phyloP scores from a whole-genome alignment of 2,888 invertebrate genomes.

The Tinea semifulvella region DNA sequence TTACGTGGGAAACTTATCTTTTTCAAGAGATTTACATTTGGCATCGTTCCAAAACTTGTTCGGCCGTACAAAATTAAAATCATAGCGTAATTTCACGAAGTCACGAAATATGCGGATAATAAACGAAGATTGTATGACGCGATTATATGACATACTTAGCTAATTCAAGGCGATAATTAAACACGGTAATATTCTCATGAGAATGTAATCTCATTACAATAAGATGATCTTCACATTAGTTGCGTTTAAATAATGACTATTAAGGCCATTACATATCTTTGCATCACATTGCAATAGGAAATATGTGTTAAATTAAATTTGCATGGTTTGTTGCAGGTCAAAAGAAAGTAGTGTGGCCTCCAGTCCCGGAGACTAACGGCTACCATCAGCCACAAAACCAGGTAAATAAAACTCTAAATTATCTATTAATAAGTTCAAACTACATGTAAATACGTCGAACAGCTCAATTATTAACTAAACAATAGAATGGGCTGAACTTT shows the following conservation, averaged over 20 bases:
- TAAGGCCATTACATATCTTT: background rate
- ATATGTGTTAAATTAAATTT: background rate
- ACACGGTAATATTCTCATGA: background rate
- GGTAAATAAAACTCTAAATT: background rate
- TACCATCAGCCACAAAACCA: conserved; percentile 63
- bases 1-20: conserved; percentile 24
- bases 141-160: background rate
- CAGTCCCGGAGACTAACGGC: conserved; percentile 74
- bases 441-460: background rate
- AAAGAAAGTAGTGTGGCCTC: conserved; percentile 90
- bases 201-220: conserved; percentile 1
- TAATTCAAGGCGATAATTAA: background rate
- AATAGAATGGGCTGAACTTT: background rate
- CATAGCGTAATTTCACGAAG: conserved; percentile 30
- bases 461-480: background rate
- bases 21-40: conserved; percentile 28
- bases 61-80: conserved; percentile 50
- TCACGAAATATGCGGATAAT: conserved; percentile 1
- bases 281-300: background rate
- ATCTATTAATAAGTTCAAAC: background rate
- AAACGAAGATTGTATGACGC: background rate
- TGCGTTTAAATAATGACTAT: background rate
- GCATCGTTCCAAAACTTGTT: conserved; percentile 45
- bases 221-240: background rate
- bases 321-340: conserved; percentile 67